These are phyloP conservation scores for Siniperca obscura DNA, from an alignment of 2,797 vertebrate genomes.

Conservation along the genomic window DNA sequence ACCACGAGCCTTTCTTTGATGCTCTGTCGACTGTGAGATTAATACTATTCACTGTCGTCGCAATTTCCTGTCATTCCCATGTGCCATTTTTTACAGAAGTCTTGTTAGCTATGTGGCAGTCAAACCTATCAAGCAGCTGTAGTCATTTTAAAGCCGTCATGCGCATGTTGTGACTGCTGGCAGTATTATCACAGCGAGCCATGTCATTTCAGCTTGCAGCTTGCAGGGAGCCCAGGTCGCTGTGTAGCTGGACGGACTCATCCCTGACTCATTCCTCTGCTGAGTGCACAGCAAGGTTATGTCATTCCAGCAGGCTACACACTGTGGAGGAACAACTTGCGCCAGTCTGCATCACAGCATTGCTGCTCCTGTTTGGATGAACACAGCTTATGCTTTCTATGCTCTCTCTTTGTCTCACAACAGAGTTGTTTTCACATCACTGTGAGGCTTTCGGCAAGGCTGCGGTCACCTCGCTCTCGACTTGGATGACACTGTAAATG, in stretches of 20 bases:
- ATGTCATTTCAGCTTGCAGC: slow-evolving; percentile 49
- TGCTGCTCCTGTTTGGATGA: slow-evolving; percentile 38
- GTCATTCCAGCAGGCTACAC: slow-evolving; percentile 50
- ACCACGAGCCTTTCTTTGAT: neutral
- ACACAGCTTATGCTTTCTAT: slow-evolving; percentile 14
- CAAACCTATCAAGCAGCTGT: slow-evolving; percentile 32
- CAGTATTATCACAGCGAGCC: slow-evolving; percentile 43
- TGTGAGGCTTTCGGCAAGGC: slow-evolving; percentile 24
- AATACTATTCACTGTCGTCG: too few relatives aligned
- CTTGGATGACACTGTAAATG: neutral
- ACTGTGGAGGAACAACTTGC: slow-evolving; percentile 24
- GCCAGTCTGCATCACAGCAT: slow-evolving; percentile 44
- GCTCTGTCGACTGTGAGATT: too few relatives aligned
- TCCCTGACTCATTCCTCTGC: slow-evolving; percentile 47
- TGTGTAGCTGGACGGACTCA: slow-evolving; percentile 31
- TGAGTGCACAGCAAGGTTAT: slow-evolving; percentile 54
- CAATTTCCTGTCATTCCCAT: neutral
- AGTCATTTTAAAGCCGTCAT: slow-evolving; percentile 32
- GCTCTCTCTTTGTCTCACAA: slow-evolving; percentile 3
- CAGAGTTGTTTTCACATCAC: slow-evolving; percentile 26
- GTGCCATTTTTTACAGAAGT: neutral
- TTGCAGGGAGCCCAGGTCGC: slow-evolving; percentile 41
- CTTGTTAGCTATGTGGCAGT: slow-evolving; percentile 1
- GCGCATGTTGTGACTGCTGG: slow-evolving; percentile 45
- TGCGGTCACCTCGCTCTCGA: neutral